phyloP scores from a whole-genome alignment of 2,888 invertebrate species.

The Aleiodes leptofemur region DNA sequence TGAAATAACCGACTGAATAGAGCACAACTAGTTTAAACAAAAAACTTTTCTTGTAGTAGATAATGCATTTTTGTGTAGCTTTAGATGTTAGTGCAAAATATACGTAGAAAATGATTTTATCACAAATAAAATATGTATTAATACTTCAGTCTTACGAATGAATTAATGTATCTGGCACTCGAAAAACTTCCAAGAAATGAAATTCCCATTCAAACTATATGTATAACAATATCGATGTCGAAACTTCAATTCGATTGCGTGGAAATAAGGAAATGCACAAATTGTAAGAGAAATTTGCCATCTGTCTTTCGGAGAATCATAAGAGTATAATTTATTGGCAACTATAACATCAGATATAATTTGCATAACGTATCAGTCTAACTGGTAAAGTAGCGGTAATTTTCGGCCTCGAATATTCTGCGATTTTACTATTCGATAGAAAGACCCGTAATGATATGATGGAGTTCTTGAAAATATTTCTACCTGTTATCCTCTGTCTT shows the following conservation, averaged over 20 bases:
- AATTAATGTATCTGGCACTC: too few species aligned
- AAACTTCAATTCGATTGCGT: neutral
- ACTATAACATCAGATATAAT: neutral
- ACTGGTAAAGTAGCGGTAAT: neutral
- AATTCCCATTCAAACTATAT: too few species aligned
- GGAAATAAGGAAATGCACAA: neutral
- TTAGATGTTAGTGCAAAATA: too few species aligned
- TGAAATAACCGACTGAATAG: too few species aligned
- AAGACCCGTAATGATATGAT: neutral
- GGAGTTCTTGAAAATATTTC: conserved; percentile 3
- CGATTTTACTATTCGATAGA: neutral
- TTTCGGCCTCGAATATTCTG: neutral
- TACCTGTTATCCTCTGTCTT: neutral
- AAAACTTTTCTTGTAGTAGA: too few species aligned
- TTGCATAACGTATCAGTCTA: conserved; percentile 18
- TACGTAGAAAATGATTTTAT: too few species aligned
- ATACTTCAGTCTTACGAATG: too few species aligned
- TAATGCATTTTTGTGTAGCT: too few species aligned
- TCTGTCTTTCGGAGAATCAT: neutral
- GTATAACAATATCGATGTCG: too few species aligned
- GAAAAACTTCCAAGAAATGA: too few species aligned
- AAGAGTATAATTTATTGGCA: neutral
- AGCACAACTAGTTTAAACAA: too few species aligned
- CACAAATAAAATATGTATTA: too few species aligned
- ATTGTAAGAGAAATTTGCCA: neutral